Evolutionary conservation across 1,140 invertebrate genomes (phyloP).

Genomic region (Drosophila obscura): DNA sequence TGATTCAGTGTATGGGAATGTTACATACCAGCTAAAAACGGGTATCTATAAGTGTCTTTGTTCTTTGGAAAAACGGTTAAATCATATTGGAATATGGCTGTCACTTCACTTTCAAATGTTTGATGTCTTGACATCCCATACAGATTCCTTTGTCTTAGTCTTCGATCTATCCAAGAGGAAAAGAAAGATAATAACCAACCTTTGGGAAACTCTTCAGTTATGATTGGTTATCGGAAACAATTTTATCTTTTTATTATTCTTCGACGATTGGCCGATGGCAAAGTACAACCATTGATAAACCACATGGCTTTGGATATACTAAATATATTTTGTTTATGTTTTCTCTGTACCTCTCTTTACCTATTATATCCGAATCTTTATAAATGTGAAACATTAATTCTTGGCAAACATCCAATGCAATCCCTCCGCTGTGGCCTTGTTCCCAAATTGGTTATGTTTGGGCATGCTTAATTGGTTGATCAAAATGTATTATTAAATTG

Average conservation of each 20-base stretch:
- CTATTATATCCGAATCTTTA: constrained; percentile 6
- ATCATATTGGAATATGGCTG: not conserved
- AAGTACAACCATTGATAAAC: too few species aligned
- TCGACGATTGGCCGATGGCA: too few species aligned
- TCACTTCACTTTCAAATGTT: not conserved
- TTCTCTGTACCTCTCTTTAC: constrained; percentile 5
- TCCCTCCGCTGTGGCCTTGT: constrained; percentile 34
- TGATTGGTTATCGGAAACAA: too few species aligned
- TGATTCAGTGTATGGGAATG: constrained; percentile 11
- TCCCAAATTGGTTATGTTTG: constrained; percentile 41
- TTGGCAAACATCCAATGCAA: constrained; percentile 36
- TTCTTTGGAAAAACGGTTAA: not conserved
- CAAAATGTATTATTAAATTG: constrained; percentile 25
- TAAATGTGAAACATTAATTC: constrained; percentile 27
- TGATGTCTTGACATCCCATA: too few species aligned
- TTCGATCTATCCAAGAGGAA: too few species aligned
- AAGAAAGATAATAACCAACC: too few species aligned
- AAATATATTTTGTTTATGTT: not conserved
- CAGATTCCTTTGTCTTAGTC: too few species aligned
- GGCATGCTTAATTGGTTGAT: constrained; percentile 35
- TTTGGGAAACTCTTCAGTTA: too few species aligned
- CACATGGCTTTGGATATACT: too few species aligned
- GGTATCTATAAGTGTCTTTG: constrained; percentile 1
- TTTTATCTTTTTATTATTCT: too few species aligned
- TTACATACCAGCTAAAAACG: not conserved